These are phyloP conservation scores for Zaprionus ghesquierei DNA, from an alignment of 1,140 invertebrate species.

Conservation along the genomic window DNA sequence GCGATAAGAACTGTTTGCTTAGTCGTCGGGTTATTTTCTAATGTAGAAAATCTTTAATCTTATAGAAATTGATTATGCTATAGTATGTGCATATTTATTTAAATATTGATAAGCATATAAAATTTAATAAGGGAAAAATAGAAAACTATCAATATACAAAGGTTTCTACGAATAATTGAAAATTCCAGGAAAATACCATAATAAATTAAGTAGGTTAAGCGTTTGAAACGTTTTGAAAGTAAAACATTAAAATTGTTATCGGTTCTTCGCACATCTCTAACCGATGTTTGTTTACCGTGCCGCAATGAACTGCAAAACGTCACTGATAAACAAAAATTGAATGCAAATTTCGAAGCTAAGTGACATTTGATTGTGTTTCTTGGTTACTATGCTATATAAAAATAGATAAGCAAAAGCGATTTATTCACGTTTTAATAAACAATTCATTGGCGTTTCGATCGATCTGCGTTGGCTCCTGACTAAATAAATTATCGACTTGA, in stretches of 20 bases:
- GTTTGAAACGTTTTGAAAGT: not conserved
- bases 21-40: not conserved
- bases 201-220: too few relatives aligned
- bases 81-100: not conserved
- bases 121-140: not conserved
- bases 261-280: not conserved
- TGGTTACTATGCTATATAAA: not conserved
- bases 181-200: too few relatives aligned
- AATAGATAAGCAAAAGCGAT: slow-evolving; percentile 14
- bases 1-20: slow-evolving; percentile 22
- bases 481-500: slow-evolving; percentile 53
- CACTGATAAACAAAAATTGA: slow-evolving; percentile 1
- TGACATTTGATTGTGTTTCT: not conserved
- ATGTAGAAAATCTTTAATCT: not conserved
- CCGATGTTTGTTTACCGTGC: not conserved
- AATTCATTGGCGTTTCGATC: slow-evolving; percentile 16
- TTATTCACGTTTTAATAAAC: slow-evolving; percentile 27
- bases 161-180: too few relatives aligned
- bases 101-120: too few relatives aligned
- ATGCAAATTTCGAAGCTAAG: not conserved
- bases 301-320: not conserved
- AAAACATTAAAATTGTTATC: not conserved
- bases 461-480: slow-evolving; percentile 4
- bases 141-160: not conserved
- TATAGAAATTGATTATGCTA: not conserved